phyloP scores from a whole-genome alignment of 2,113 vertebrate species.

The human (Homo sapiens) region GRCh38 chr14:30502501-30503000 shows the following conservation, averaged over 20 bases:
- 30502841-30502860: background rate
- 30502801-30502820: conserved; percentile 25
- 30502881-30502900: background rate
- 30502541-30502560: conserved; percentile 63
- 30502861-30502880: conserved; percentile 44
- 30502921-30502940: background rate
- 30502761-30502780: conserved; percentile 23
- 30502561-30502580: conserved; percentile 33
- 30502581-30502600: conserved; percentile 58
- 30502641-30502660: conserved; percentile 3
- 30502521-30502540: conserved; percentile 50
- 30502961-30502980: background rate
- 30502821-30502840: background rate
- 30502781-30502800: background rate
- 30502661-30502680: conserved; percentile 21
- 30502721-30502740: conserved; percentile 36
- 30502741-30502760: conserved; percentile 53
- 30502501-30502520: conserved; percentile 34
- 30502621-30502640: conserved; percentile 48
- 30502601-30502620: conserved; percentile 57
- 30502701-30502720: conserved; percentile 45
- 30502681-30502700: background rate
- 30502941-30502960: background rate
- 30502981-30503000: background rate
- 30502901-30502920: conserved; percentile 11